Evolutionary conservation across 2,888 invertebrate genomes (phyloP).

Genomic region (Lepas anatifera): DNA sequence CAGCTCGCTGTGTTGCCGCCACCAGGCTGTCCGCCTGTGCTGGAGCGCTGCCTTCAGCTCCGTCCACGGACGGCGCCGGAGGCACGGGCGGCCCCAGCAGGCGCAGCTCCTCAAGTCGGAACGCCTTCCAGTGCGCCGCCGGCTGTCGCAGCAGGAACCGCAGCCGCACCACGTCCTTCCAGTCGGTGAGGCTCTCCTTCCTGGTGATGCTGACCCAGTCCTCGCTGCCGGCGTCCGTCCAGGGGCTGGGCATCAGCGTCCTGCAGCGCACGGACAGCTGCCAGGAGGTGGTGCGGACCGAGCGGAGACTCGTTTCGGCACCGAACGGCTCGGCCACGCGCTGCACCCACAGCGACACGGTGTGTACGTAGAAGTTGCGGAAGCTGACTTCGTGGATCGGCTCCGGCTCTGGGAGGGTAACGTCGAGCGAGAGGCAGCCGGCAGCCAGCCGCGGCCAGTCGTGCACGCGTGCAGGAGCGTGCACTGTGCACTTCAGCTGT

Average conservation of each 20-base stretch:
- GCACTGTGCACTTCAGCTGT: neutral
- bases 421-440: neutral
- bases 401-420: neutral
- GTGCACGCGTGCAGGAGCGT: neutral
- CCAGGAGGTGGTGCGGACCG: neutral
- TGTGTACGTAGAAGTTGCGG: constrained; percentile 7
- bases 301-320: neutral
- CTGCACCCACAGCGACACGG: constrained; percentile 8
- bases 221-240: constrained; percentile 1
- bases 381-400: neutral
- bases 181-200: constrained; percentile 30
- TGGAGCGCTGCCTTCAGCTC: neutral
- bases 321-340: neutral
- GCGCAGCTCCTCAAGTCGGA: constrained; percentile 33
- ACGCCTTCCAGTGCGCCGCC: constrained; percentile 34
- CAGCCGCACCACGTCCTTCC: constrained; percentile 31
- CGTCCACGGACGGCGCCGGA: neutral
- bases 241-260: neutral
- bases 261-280: neutral
- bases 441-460: neutral
- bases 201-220: neutral
- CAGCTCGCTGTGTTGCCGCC: neutral
- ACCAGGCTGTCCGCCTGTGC: neutral
- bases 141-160: constrained; percentile 34
- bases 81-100: too few relatives aligned